Percentiles rank a stretch among this genome's conserved stretches.
Evolutionary conservation across 2,888 invertebrate species (phyloP).

Genomic region (Sipunculus nudus): DNA sequence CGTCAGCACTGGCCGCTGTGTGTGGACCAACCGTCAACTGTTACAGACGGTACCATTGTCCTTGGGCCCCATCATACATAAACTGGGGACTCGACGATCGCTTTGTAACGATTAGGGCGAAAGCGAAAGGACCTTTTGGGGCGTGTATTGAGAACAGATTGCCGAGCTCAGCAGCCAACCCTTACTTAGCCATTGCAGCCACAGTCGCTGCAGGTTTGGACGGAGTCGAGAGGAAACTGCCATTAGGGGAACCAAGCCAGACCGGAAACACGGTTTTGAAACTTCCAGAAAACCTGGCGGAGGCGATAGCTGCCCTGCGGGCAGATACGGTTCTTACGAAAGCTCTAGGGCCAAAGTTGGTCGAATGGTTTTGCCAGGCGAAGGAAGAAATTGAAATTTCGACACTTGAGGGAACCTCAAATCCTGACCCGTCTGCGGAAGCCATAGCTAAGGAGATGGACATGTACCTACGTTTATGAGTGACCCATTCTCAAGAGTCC

Average conservation of each 20-base stretch:
- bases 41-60: slow-evolving; percentile 19
- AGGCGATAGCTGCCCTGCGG: slow-evolving; percentile 22
- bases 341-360: slow-evolving; percentile 24
- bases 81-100: slow-evolving; percentile 24
- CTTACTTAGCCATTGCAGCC: slow-evolving; percentile 24
- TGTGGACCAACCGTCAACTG: slow-evolving; percentile 26
- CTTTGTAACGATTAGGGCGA: slow-evolving; percentile 12
- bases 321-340: slow-evolving; percentile 12
- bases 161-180: slow-evolving; percentile 20
- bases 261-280: background rate
- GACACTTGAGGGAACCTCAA: slow-evolving; percentile 11
- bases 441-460: no score
- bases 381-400: slow-evolving; percentile 23
- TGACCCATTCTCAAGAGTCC: no score
- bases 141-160: slow-evolving; percentile 26
- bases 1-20: slow-evolving; percentile 20
- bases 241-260: background rate
- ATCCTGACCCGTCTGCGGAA: no score
- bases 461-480: no score
- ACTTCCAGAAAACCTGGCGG: slow-evolving; percentile 20
- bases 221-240: slow-evolving; percentile 25
- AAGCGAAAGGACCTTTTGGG: background rate
- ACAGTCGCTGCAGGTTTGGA: slow-evolving; percentile 31
- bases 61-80: slow-evolving; percentile 4
- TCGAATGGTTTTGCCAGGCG: slow-evolving; percentile 22